These are phyloP conservation scores for Rhinolophus sinicus DNA, from an alignment of 2,113 vertebrate genomes.

Conservation along the genomic window DNA sequence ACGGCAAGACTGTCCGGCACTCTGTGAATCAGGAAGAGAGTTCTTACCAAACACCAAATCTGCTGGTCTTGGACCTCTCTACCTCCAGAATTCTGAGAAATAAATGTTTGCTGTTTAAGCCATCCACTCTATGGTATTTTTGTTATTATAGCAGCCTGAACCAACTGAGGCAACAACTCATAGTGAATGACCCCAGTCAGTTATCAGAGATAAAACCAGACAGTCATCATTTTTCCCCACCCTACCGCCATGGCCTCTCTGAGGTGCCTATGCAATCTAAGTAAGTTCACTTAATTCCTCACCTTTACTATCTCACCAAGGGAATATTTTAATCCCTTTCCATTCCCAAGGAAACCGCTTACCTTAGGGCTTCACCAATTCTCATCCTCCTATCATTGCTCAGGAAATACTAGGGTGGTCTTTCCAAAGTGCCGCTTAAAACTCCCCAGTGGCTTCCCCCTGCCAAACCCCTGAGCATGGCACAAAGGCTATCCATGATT, in stretches of 20 bases:
- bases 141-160: not conserved
- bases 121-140: not conserved
- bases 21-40: not conserved
- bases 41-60: not conserved
- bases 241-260: not conserved
- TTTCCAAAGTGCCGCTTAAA: constrained; percentile 25
- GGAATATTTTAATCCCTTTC: not conserved
- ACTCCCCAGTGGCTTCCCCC: not conserved
- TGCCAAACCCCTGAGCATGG: not conserved
- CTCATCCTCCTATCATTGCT: not conserved
- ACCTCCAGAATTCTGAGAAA: not conserved
- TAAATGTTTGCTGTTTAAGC: not conserved
- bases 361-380: not conserved
- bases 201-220: not conserved
- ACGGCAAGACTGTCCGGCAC: not conserved
- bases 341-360: not conserved
- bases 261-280: not conserved
- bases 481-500: not conserved
- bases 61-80: not conserved
- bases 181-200: no score
- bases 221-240: not conserved
- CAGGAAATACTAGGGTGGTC: not conserved
- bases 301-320: not conserved
- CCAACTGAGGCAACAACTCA: not conserved
- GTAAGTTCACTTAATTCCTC: not conserved